Base-by-base conservation (phyloP, 2,888 invertebrate species). In the Lapara coniferarum region DNA sequence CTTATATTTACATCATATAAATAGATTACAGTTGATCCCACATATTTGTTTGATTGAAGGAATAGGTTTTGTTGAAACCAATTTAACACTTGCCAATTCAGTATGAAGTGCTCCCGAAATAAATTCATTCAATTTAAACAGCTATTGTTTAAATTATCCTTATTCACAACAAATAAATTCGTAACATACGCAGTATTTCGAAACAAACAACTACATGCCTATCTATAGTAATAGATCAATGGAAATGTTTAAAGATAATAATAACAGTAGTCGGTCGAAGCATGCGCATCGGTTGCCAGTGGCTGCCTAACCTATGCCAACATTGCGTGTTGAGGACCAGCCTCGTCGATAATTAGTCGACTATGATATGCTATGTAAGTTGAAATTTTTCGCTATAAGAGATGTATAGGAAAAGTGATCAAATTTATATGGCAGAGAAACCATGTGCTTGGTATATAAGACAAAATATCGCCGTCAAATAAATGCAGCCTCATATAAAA, bases 291-390 rank as follows among this genome's bases (percentile, higher is more conserved):
- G 30, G 70, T 30, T 79, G 78, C 78, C 79, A 80, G 77, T 72
- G 68, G 71, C 73, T 74, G 71, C 73, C 68, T 74, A 63, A 74
- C 76, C 78, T 77, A 75, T 78, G 78, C 78, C 79, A 80, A 80
- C 74, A 67, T 74, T 56, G 53, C 66, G 37, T 46, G 13, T 46
- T 63, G 63, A 63, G 49, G 55, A 55, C 19, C 63, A 19, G 63
- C 49, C 49, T 63, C 46, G 16, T 19, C 19, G 13, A 46, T 63
- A n/a, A 46, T 63, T 59, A 59, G 46, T 49, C 46, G 19, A 0
- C 16, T 63, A 16, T n/a, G 16, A 59, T 49, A 63, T 59, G 16
- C 56, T 56, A 63, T 19, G 49, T 16, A 10, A 44, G 59, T 59
- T 8, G 37, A 25, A 56, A 25, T 5, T 13, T 56, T 6, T 56